Base-by-base conservation (phyloP, 2,888 invertebrate species). In the Gerris lacustris region DNA sequence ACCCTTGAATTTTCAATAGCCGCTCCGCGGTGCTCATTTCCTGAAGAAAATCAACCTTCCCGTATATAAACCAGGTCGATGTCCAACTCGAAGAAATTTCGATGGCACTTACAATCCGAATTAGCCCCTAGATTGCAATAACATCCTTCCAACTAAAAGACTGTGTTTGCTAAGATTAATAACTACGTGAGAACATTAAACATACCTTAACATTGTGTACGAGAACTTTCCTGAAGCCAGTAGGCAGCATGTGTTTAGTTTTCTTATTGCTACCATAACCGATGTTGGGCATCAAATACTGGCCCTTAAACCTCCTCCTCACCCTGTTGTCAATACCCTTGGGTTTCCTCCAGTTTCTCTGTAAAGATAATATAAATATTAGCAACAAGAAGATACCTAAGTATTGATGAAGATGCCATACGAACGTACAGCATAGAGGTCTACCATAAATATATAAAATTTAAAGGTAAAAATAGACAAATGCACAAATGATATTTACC, bases 321-420 rank as follows among this genome's bases (percentile, higher is more conserved):
- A 99, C 98, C 83, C 98, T 89, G 89, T 99, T 99, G 85, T 99
- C 99, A 83, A 99, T 99, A 94, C 99, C 99, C 85, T 97, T 97
- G 31, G 99, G 99, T 85, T 97, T 99, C 81, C 99, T 90, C 99
- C 99, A 99, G 88, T 93, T 96, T 77, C 91, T 87, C 93, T 94
- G 78, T 18, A 82, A 80, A 5, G 73, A 71, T 6, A 43, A 70
- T 69, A 66, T 68, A 67, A 75, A 75, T 74, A 76, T 31, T 67
- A 44, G 18, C 66, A 66, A 17, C 66, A 64, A 64, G 66, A 9
- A 64, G 17, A 64, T 1, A 31, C 43, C 44, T 2, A 66, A 66
- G 31, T 18, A 17, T n/a, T 17, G 17, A 55, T 15, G 5, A 55
- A 66, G 17, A 66, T 62, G 15, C 62, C 15, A 62, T 62, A 15